phyloP scores from a whole-genome alignment of 2,113 vertebrate genomes.

The Lepus americanus region DNA sequence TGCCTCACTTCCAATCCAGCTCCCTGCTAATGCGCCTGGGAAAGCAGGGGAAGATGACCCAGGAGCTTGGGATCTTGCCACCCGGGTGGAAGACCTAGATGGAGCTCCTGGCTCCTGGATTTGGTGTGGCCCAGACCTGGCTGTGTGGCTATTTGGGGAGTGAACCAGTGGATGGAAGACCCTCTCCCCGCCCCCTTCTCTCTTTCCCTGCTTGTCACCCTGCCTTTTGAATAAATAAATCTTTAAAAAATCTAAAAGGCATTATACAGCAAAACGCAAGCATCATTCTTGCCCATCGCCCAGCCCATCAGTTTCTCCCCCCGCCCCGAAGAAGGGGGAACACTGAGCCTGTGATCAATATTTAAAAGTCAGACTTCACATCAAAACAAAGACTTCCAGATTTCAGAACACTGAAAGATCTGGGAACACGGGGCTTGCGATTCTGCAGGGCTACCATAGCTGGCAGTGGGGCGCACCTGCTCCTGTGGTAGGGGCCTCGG shows the following conservation, averaged over 20 bases:
- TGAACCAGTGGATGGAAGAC: no score
- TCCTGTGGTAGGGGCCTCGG: not conserved
- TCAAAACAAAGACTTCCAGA: not conserved
- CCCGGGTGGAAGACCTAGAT: no score
- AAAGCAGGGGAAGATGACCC: no score
- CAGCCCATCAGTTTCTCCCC: not conserved
- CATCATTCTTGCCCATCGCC: not conserved
- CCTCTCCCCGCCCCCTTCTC: no score
- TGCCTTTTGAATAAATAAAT: no score
- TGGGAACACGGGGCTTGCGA: not conserved
- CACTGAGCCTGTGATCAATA: not conserved
- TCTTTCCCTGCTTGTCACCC: no score
- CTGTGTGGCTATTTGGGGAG: no score
- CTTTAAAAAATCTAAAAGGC: not conserved
- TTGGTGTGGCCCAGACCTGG: no score
- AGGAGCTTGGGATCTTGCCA: no score
- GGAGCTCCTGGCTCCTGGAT: no score
- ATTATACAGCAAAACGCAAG: not conserved
- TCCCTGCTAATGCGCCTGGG: no score
- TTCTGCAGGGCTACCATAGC: accelerated
- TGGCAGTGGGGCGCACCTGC: accelerated
- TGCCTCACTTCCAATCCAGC: no score
- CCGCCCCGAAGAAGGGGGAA: not conserved
- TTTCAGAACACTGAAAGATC: not conserved
- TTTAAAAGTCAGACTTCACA: not conserved